Evolutionary conservation across 92 coral and sea anemone species (phyloP).

Genomic region (Parazoanthus atlanticus): DNA sequence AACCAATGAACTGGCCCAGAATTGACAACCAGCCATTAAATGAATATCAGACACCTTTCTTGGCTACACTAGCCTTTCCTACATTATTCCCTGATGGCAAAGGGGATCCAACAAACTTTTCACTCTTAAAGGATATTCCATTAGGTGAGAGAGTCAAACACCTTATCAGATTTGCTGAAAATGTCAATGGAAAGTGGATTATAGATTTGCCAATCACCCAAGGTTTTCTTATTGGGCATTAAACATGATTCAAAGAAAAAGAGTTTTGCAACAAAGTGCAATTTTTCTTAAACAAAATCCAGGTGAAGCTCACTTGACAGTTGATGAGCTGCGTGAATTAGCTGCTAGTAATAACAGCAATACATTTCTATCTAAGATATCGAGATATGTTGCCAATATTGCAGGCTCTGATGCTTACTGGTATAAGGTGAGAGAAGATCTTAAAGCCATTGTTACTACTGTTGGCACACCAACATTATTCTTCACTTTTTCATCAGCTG

Average conservation of each 20-base stretch:
- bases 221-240: conserved; percentile 62
- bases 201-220: conserved; percentile 61
- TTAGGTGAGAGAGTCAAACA: conserved; percentile 54
- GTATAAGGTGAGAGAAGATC: conserved; percentile 54
- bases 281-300: too few species aligned
- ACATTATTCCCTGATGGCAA: too few species aligned
- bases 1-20: too few species aligned
- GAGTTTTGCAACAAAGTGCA: conserved; percentile 56
- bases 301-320: conserved; percentile 60
- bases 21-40: too few species aligned
- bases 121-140: conserved; percentile 54
- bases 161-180: conserved; percentile 46
- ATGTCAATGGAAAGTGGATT: conserved; percentile 58
- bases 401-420: conserved; percentile 58
- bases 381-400: conserved; percentile 61
- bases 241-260: conserved; percentile 62
- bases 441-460: conserved; percentile 51
- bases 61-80: too few species aligned
- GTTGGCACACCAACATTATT: conserved; percentile 61
- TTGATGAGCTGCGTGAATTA: conserved; percentile 55
- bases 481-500: conserved; percentile 56
- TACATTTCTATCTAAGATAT: conserved; percentile 51
- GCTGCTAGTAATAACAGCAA: conserved; percentile 52
- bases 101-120: too few species aligned
- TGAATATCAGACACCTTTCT: too few species aligned